phyloP scores from a whole-genome alignment of 2,888 invertebrate genomes.

The Coenonympha glycerion region DNA sequence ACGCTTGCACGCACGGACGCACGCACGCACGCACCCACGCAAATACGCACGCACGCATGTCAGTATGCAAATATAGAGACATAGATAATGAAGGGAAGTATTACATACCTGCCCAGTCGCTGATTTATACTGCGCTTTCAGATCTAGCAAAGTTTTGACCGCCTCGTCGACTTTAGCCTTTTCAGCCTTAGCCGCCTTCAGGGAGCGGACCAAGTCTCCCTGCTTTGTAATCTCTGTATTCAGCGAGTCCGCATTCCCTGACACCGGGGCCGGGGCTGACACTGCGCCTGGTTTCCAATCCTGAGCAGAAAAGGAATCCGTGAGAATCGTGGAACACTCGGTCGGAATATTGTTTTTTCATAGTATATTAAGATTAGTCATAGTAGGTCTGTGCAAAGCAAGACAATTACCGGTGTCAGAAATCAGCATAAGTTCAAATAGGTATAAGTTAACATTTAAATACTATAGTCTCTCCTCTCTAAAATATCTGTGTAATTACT shows the following conservation, averaged over 20 bases:
- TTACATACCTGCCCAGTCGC: conserved; percentile 44
- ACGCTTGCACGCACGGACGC: too few species aligned
- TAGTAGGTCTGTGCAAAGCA: too few species aligned
- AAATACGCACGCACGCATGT: too few species aligned
- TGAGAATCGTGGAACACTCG: too few species aligned
- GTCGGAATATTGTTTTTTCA: too few species aligned
- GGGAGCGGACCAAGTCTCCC: conserved; percentile 80
- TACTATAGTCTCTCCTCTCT: too few species aligned
- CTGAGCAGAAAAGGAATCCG: conserved; percentile 21
- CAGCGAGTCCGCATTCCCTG: conserved; percentile 20
- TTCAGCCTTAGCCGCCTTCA: conserved; percentile 79
- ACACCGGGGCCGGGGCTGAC: neutral
- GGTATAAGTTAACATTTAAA: too few species aligned
- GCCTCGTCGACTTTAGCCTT: conserved; percentile 54
- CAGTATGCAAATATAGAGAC: neutral
- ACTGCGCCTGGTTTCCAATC: conserved; percentile 30
- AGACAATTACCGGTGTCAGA: too few species aligned
- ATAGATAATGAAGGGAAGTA: neutral
- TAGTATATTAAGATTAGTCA: too few species aligned
- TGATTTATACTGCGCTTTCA: conserved; percentile 85
- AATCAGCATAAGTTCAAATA: too few species aligned
- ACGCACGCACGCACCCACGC: too few species aligned
- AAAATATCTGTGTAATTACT: too few species aligned
- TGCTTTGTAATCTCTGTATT: conserved; percentile 70
- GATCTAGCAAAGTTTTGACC: conserved; percentile 75